A percentile compares a stretch with the other conserved stretches of the same genome.
Evolutionary conservation across 2,113 vertebrate species (phyloP).

Genomic region (Myocastor coypus): DNA sequence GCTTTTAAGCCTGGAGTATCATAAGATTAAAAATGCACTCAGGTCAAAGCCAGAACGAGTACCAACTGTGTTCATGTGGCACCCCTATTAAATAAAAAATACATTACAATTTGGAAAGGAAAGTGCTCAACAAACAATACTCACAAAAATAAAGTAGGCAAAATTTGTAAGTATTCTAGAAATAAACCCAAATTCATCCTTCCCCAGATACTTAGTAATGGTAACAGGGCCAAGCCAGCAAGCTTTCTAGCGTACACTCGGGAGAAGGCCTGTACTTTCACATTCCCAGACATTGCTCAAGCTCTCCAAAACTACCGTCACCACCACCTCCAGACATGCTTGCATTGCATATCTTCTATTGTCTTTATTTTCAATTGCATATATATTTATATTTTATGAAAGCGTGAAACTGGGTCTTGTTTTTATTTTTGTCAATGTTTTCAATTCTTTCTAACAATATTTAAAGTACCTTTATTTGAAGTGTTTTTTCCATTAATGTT

Average conservation of each 20-base stretch:
- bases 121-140: not conserved
- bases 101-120: not conserved
- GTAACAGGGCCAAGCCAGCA: not conserved
- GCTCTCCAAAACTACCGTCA: not conserved
- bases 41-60: not conserved
- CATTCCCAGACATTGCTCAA: not conserved
- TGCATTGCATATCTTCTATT: not conserved
- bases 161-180: not conserved
- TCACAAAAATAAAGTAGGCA: not conserved
- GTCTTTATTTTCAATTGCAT: not conserved
- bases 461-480: not conserved
- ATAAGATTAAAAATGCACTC: not conserved
- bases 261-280: not conserved
- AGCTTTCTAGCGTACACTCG: not conserved
- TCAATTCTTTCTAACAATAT: not conserved
- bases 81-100: not conserved
- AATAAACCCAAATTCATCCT: not conserved
- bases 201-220: not conserved
- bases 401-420: not conserved
- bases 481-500: not conserved
- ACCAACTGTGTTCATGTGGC: not conserved
- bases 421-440: not conserved
- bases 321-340: not conserved
- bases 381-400: not conserved
- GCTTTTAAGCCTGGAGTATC: not conserved